Evolutionary conservation across 2,113 vertebrate species (phyloP).

Genomic region (Lepus europaeus): DNA sequence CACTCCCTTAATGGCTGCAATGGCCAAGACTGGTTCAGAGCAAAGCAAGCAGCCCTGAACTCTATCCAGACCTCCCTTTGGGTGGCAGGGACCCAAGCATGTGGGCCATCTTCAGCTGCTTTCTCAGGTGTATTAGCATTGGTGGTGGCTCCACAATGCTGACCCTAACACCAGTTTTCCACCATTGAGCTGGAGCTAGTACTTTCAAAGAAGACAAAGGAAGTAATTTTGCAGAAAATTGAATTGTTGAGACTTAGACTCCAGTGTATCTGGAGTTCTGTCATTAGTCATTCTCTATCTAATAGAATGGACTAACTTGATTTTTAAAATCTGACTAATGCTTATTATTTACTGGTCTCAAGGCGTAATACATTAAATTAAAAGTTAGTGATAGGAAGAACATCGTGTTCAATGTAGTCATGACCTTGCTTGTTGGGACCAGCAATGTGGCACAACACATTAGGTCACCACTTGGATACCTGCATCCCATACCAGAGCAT

Average conservation of each 20-base stretch:
- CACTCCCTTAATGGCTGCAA: too few relatives aligned
- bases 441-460: too few relatives aligned
- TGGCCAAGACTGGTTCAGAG: too few relatives aligned
- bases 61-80: too few relatives aligned
- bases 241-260: not conserved
- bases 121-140: too few relatives aligned
- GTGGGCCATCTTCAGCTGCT: too few relatives aligned
- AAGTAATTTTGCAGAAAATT: constrained; percentile 12
- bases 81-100: too few relatives aligned
- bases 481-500: too few relatives aligned
- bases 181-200: not conserved
- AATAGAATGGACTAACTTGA: not conserved
- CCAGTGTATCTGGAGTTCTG: not conserved
- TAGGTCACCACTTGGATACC: too few relatives aligned
- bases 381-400: not conserved
- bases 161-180: not conserved
- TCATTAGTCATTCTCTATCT: not conserved
- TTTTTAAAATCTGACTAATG: constrained; percentile 12
- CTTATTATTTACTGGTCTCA: not conserved
- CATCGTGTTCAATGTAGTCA: not conserved
- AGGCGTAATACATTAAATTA: not conserved
- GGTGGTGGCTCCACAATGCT: too few relatives aligned
- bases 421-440: not conserved
- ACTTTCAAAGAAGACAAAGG: not conserved
- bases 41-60: too few relatives aligned